phyloP scores from a whole-genome alignment of 2,113 vertebrate genomes.

The Murina feae region DNA sequence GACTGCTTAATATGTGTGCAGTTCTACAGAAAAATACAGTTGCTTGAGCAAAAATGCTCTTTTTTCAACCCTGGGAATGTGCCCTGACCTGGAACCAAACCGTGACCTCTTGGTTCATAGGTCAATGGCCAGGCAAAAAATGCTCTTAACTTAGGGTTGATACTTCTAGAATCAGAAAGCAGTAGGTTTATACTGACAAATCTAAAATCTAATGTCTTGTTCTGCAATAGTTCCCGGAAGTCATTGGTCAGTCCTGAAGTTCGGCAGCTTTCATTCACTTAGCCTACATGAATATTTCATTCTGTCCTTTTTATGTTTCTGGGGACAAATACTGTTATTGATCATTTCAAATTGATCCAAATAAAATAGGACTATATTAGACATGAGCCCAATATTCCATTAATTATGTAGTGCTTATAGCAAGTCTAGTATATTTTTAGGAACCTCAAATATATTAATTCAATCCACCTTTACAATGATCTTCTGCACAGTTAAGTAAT shows the following conservation, averaged over 20 bases:
- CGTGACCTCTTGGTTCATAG: no score
- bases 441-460: background rate
- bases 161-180: background rate
- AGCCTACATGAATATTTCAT: background rate
- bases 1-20: background rate
- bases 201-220: background rate
- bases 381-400: background rate
- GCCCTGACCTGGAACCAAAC: no score
- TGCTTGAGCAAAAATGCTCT: background rate
- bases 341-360: background rate
- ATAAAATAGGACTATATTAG: background rate
- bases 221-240: background rate
- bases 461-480: background rate
- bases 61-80: background rate
- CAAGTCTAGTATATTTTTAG: background rate
- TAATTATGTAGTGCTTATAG: background rate
- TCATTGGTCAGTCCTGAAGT: background rate
- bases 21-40: background rate
- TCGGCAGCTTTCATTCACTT: background rate
- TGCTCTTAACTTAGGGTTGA: background rate
- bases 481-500: background rate
- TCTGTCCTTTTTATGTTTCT: background rate
- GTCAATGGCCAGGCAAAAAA: background rate
- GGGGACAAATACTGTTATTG: background rate
- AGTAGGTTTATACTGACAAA: background rate